Conservation (phyloP, 1,140 invertebrate species). For the Heliconius melpomene region DNA sequence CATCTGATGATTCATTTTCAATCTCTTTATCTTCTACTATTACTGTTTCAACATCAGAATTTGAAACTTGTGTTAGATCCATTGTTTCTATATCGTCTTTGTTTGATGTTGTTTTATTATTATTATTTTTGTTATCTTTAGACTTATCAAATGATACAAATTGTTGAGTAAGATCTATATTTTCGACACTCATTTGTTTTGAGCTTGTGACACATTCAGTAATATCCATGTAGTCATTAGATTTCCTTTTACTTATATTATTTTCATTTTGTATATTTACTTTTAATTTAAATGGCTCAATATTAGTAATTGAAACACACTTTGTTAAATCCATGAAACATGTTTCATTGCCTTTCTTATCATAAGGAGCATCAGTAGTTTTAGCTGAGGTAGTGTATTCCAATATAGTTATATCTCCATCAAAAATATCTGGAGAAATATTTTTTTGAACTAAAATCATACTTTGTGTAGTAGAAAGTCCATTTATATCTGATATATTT, state of each 20-base stretch:
- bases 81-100: constrained; percentile 39
- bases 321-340: constrained; percentile 64
- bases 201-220: constrained; percentile 59
- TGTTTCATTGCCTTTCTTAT: constrained; percentile 43
- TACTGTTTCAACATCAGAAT: constrained; percentile 28
- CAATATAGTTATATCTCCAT: constrained; percentile 64
- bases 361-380: constrained; percentile 20
- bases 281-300: not conserved
- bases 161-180: constrained; percentile 44
- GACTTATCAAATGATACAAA: not conserved
- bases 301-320: constrained; percentile 43
- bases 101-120: not conserved
- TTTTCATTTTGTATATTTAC: not conserved
- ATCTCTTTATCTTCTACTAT: constrained; percentile 15
- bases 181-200: constrained; percentile 38
- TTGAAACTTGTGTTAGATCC: constrained; percentile 51
- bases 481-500: constrained; percentile 2
- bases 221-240: constrained; percentile 69
- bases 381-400: constrained; percentile 30
- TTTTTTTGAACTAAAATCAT: constrained; percentile 44
- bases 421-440: constrained; percentile 81
- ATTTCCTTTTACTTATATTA: constrained; percentile 52
- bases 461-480: not conserved
- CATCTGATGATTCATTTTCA: constrained; percentile 44
- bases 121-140: not conserved